Evolutionary conservation across 1,140 invertebrate species (phyloP).

Genomic region (Diorhabda elongata): DNA sequence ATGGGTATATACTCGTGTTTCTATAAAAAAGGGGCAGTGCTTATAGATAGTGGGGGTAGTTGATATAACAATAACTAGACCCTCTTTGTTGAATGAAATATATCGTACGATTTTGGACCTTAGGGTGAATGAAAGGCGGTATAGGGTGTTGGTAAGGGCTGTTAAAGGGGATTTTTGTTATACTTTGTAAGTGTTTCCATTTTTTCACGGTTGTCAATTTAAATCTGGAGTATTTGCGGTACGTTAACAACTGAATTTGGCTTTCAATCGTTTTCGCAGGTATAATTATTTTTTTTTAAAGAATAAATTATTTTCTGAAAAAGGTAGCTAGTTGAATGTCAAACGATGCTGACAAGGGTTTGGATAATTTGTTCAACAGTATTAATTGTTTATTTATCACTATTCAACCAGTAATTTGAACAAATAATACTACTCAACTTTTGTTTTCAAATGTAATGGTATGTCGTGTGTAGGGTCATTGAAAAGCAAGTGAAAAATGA

Average conservation of each 20-base stretch:
- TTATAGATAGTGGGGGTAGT: constrained; percentile 41
- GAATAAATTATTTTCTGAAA: not conserved
- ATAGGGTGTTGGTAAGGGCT: constrained; percentile 32
- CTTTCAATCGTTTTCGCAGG: not conserved
- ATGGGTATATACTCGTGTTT: constrained; percentile 36
- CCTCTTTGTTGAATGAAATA: constrained; percentile 38
- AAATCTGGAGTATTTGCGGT: constrained; percentile 37
- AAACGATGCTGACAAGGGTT: not conserved
- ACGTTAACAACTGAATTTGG: constrained; percentile 30
- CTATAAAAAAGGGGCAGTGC: constrained; percentile 36
- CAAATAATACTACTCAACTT: too few species aligned
- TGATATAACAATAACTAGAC: constrained; percentile 42
- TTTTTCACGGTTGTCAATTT: constrained; percentile 46
- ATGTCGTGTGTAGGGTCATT: too few species aligned
- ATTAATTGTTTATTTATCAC: too few species aligned
- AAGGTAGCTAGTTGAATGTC: not conserved
- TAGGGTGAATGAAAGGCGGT: constrained; percentile 30
- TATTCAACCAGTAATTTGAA: too few species aligned
- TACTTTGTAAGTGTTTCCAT: constrained; percentile 37
- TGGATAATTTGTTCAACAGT: not conserved
- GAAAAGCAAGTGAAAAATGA: too few species aligned
- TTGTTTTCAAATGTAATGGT: too few species aligned
- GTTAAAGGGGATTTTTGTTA: constrained; percentile 23
- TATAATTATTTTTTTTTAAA: not conserved
- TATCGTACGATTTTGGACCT: constrained; percentile 35